Conservation (phyloP, 2,888 invertebrate genomes). For the Pristionchus fissidentatus region DNA sequence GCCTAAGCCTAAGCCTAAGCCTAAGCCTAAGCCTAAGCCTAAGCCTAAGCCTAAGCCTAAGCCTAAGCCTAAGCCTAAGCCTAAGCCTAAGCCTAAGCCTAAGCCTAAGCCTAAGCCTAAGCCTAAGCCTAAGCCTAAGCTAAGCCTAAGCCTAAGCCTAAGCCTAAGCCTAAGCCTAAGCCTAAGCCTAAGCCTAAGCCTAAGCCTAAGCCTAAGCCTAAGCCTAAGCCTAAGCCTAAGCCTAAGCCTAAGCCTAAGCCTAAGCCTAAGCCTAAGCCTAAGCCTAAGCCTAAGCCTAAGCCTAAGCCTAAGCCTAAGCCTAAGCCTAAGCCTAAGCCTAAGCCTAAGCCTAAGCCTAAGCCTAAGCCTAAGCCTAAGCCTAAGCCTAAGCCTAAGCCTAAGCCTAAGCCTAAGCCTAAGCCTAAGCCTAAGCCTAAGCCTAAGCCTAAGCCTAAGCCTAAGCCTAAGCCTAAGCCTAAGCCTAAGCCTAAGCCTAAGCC, state of each 20-base stretch:
- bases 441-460: not conserved
- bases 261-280: conserved; percentile 36
- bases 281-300: conserved; percentile 36
- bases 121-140: conserved; percentile 45
- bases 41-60: conserved; percentile 49
- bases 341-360: conserved; percentile 2
- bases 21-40: conserved; percentile 31
- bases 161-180: conserved; percentile 53
- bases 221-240: conserved; percentile 50
- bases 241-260: conserved; percentile 29
- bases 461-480: no score
- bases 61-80: conserved; percentile 36
- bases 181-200: conserved; percentile 50
- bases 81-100: conserved; percentile 30
- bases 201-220: conserved; percentile 52
- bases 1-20: no score
- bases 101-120: conserved; percentile 30
- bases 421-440: not conserved
- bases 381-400: not conserved
- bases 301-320: conserved; percentile 35
- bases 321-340: conserved; percentile 41
- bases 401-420: not conserved
- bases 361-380: not conserved
- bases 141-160: conserved; percentile 49
- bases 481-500: no score